Evolutionary conservation across 2,113 vertebrate genomes (phyloP).

Genomic region (Thunnus thynnus): DNA sequence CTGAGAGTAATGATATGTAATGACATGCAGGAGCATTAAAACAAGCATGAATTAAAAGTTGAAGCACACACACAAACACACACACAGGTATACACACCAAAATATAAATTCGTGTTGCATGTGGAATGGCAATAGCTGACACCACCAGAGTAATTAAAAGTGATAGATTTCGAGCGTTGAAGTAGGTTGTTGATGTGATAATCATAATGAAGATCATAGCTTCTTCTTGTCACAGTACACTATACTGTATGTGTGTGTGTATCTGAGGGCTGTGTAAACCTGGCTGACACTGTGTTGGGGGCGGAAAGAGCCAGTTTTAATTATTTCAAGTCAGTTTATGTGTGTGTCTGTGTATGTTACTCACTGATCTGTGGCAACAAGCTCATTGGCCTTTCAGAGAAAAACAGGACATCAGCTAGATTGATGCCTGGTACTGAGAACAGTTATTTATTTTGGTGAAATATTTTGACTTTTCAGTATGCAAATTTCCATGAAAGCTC

Average conservation of each 20-base stretch:
- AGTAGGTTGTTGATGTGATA: constrained; percentile 40
- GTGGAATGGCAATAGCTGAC: constrained; percentile 37
- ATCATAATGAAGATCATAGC: constrained; percentile 23
- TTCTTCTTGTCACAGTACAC: background rate
- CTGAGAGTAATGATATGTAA: background rate
- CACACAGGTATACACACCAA: background rate
- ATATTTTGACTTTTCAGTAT: constrained; percentile 38
- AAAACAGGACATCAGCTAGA: constrained; percentile 8
- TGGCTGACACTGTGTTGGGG: background rate
- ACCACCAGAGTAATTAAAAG: constrained; percentile 49
- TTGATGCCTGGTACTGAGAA: background rate
- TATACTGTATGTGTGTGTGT: background rate
- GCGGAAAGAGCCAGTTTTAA: constrained; percentile 3
- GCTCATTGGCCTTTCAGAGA: background rate
- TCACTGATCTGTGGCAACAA: background rate
- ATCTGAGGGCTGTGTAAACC: background rate
- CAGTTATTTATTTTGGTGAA: constrained; percentile 15
- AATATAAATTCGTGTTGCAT: background rate
- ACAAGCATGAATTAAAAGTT: background rate
- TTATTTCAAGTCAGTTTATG: constrained; percentile 9
- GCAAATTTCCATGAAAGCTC: constrained; percentile 37
- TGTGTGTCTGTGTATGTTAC: constrained; percentile 2
- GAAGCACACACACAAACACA: background rate
- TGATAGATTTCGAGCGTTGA: constrained; percentile 42
- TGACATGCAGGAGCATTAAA: background rate